Percentiles rank a stretch among this genome's conserved stretches.
Evolutionary conservation across 2,113 vertebrate species (phyloP).

Genomic region (Engystomops pustulosus): DNA sequence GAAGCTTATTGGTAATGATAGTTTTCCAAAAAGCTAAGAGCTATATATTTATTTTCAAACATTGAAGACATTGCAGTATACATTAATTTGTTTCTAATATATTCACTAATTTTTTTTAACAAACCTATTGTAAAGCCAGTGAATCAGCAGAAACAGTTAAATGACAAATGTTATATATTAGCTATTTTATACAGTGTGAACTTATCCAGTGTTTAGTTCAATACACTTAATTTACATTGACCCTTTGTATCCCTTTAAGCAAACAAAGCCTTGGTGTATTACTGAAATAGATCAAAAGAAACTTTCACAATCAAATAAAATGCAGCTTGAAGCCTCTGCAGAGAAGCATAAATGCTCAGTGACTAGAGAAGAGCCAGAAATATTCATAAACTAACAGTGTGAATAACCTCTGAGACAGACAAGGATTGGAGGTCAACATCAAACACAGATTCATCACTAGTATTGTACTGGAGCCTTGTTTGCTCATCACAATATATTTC

Average conservation of each 20-base stretch:
- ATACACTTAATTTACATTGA: background rate
- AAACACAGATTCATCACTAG: background rate
- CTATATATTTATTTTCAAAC: no score
- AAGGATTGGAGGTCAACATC: constrained; percentile 18
- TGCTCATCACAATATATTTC: constrained; percentile 11
- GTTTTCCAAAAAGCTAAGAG: no score
- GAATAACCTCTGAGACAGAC: constrained; percentile 17
- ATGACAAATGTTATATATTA: no score
- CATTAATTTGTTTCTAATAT: no score
- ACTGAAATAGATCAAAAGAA: background rate
- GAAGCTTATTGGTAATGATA: no score
- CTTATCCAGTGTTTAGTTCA: background rate
- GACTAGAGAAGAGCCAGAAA: background rate
- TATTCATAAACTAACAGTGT: constrained; percentile 15
- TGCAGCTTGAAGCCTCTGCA: background rate
- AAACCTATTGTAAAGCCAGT: no score
- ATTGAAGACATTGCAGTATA: no score
- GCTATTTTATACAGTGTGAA: background rate
- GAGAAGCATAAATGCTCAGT: constrained; percentile 6
- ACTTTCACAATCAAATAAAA: constrained; percentile 28
- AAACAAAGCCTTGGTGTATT: constrained; percentile 19
- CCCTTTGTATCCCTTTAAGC: background rate
- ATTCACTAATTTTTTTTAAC: no score
- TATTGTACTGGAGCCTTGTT: background rate
- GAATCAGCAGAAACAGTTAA: no score